Conservation (phyloP, 2,888 invertebrate species). For the Amiota communis region DNA sequence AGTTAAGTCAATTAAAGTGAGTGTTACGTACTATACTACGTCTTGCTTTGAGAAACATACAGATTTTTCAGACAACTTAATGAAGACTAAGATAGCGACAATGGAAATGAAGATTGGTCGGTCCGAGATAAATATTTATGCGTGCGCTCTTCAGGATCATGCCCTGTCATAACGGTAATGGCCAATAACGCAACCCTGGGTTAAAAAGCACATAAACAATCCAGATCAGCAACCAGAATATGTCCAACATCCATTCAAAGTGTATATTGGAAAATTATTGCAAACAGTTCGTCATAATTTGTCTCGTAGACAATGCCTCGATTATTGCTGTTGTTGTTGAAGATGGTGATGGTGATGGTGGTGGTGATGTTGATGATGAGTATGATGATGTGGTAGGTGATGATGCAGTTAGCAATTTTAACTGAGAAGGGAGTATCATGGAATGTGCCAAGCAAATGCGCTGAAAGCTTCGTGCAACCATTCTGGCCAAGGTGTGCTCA, state of each 20-base stretch:
- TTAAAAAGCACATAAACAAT: slow-evolving; percentile 54
- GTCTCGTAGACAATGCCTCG: slow-evolving; percentile 36
- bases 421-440: too few species aligned
- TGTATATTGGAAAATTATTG: slow-evolving; percentile 45
- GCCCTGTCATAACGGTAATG: slow-evolving; percentile 37
- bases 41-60: too few species aligned
- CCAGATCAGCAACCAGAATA: not conserved
- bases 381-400: not conserved
- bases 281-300: slow-evolving; percentile 59
- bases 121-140: slow-evolving; percentile 12
- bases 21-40: too few species aligned
- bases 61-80: not conserved
- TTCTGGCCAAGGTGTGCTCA: slow-evolving; percentile 18
- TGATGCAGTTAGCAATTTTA: slow-evolving; percentile 4
- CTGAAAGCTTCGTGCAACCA: not conserved
- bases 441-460: slow-evolving; percentile 7
- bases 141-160: slow-evolving; percentile 17
- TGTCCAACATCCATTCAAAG: not conserved
- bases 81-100: not conserved
- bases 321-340: not conserved
- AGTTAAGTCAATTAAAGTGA: too few species aligned
- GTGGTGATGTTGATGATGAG: too few species aligned
- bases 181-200: slow-evolving; percentile 49
- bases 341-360: not conserved
- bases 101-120: not conserved